phyloP scores from a whole-genome alignment of 2,797 vertebrate species.

The Jordanella pulchra region DNA sequence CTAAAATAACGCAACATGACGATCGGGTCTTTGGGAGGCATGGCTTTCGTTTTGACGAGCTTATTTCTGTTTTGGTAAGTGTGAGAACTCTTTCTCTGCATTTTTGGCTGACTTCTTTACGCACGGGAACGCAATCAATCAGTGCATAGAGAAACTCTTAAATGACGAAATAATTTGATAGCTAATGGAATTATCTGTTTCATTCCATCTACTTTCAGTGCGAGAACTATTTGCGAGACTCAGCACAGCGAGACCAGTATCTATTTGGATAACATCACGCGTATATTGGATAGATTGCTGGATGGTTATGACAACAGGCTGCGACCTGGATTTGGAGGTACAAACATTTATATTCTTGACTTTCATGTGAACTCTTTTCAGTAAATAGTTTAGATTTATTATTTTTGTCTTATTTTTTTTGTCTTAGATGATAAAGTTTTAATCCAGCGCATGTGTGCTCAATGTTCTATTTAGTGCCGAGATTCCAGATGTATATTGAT shows the following conservation, averaged over 20 bases:
- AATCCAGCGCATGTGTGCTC: slow-evolving; percentile 15
- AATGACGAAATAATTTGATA: slow-evolving; percentile 13
- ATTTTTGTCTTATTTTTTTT: not conserved
- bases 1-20: slow-evolving; percentile 75
- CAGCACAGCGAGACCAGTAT: slow-evolving; percentile 76
- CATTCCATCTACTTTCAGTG: slow-evolving; percentile 75
- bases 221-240: slow-evolving; percentile 74
- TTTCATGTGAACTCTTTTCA: not conserved
- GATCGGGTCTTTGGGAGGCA: slow-evolving; percentile 71
- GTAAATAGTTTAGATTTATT: not conserved
- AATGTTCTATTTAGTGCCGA: slow-evolving; percentile 1
- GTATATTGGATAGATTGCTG: slow-evolving; percentile 90
- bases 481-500: not conserved
- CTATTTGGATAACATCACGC: slow-evolving; percentile 92
- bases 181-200: slow-evolving; percentile 19
- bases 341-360: slow-evolving; percentile 1
- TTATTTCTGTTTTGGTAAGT: slow-evolving; percentile 88
- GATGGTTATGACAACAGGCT: slow-evolving; percentile 97
- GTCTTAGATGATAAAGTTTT: slow-evolving; percentile 47
- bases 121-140: slow-evolving; percentile 39
- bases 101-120: slow-evolving; percentile 67
- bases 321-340: slow-evolving; percentile 94
- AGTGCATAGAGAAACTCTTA: slow-evolving; percentile 27
- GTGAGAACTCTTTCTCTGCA: slow-evolving; percentile 60
- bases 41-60: slow-evolving; percentile 85